A percentile compares a stretch with the other conserved stretches of the same genome.
Evolutionary conservation across 2,113 vertebrate species (phyloP).

Genomic region (Ammodytes marinus): DNA sequence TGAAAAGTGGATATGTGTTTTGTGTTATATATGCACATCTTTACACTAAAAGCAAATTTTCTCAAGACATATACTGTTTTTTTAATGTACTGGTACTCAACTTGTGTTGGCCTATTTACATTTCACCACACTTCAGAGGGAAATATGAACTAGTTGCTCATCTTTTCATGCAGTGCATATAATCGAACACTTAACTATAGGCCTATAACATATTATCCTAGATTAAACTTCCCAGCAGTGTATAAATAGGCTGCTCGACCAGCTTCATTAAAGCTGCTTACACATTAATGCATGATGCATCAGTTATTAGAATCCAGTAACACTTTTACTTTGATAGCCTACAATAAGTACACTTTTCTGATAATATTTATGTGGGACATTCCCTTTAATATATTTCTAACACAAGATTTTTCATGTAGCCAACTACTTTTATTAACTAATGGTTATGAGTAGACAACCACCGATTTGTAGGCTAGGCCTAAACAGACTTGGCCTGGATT

Average conservation of each 20-base stretch:
- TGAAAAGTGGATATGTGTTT: too few species aligned
- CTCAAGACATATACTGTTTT: not conserved
- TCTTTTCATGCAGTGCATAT: not conserved
- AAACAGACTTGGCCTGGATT: too few species aligned
- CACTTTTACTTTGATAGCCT: not conserved
- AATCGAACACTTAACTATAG: not conserved
- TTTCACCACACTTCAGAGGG: not conserved
- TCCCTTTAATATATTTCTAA: too few species aligned
- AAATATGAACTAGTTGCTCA: not conserved
- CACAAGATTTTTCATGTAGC: too few species aligned
- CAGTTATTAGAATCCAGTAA: not conserved
- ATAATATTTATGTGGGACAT: too few species aligned
- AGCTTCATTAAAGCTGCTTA: not conserved
- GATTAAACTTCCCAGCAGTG: not conserved
- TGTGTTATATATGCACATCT: not conserved
- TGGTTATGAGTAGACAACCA: too few species aligned
- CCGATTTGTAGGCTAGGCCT: too few species aligned
- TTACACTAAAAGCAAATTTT: not conserved
- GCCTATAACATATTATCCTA: not conserved
- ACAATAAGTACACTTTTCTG: too few species aligned
- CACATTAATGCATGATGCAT: not conserved
- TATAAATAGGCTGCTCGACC: not conserved
- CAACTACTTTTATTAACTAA: too few species aligned
- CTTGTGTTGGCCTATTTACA: not conserved
- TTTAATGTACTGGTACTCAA: not conserved